Percentiles rank a stretch among this genome's conserved stretches.
These are phyloP conservation scores for Drosophila repleta DNA, from an alignment of 1,140 invertebrate genomes.

Conservation along the genomic window DNA sequence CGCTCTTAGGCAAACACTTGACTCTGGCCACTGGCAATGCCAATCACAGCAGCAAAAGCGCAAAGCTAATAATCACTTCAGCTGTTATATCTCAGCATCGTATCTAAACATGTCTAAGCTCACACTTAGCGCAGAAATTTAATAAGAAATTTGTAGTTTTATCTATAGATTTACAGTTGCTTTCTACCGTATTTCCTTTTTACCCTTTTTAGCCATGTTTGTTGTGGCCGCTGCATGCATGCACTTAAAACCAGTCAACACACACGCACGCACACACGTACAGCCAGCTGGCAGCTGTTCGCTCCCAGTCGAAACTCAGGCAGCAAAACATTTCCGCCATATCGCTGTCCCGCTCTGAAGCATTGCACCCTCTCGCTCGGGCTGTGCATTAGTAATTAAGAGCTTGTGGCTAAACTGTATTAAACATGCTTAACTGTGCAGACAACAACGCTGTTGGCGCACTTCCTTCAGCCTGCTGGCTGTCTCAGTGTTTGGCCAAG, in stretches of 20 bases:
- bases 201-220: not conserved
- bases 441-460: slow-evolving; percentile 40
- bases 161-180: not conserved
- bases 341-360: slow-evolving; percentile 25
- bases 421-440: slow-evolving; percentile 84
- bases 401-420: slow-evolving; percentile 83
- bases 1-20: no score
- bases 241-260: slow-evolving; percentile 26
- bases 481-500: slow-evolving; percentile 26
- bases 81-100: no score
- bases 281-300: slow-evolving; percentile 23
- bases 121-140: no score
- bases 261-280: no score
- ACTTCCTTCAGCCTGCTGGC: slow-evolving; percentile 54
- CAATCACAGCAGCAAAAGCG: no score
- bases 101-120: no score
- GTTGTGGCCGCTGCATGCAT: not conserved
- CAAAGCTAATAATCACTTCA: no score
- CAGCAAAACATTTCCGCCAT: slow-evolving; percentile 54
- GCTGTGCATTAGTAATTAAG: slow-evolving; percentile 80
- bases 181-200: not conserved
- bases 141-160: no score
- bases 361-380: not conserved
- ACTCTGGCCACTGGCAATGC: no score
- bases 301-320: slow-evolving; percentile 33